phyloP scores from a whole-genome alignment of 2,888 invertebrate species.

The Cheilosia soror region DNA sequence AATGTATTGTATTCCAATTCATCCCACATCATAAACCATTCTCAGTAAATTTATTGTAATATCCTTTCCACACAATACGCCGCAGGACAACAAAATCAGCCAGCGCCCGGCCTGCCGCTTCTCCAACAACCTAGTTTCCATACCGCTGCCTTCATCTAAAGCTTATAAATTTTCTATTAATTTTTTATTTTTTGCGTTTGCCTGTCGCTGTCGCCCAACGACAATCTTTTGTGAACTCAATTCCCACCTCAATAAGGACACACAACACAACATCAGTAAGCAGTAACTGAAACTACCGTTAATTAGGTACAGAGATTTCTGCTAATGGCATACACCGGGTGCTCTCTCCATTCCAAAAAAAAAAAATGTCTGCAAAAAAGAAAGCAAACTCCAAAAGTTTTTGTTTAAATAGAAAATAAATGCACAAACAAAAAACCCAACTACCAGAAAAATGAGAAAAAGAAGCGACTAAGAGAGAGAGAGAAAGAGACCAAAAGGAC shows the following conservation, averaged over 20 bases:
- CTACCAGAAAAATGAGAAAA: constrained; percentile 21
- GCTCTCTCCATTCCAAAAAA: constrained; percentile 35
- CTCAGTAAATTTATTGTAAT: constrained; percentile 29
- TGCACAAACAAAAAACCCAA: constrained; percentile 59
- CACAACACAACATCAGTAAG: constrained; percentile 55
- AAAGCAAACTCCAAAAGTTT: constrained; percentile 67
- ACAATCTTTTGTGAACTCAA: constrained; percentile 32
- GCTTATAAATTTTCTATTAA: constrained; percentile 58
- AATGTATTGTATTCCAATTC: constrained; percentile 33
- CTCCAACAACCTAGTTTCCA: constrained; percentile 14
- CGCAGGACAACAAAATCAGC: constrained; percentile 35
- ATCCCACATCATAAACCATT: constrained; percentile 43
- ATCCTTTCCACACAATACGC: constrained; percentile 44
- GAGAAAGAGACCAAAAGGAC: neutral
- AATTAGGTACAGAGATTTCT: constrained; percentile 75
- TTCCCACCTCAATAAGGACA: constrained; percentile 61
- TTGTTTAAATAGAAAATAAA: constrained; percentile 74
- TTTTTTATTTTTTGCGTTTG: constrained; percentile 14
- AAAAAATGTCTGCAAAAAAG: constrained; percentile 2
- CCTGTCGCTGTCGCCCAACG: constrained; percentile 17
- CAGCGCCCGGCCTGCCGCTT: neutral
- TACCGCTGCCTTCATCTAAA: constrained; percentile 28
- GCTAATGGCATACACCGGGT: constrained; percentile 74
- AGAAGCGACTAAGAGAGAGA: neutral
- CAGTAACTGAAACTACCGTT: constrained; percentile 74